Conservation (phyloP, 92 coral and sea anemone genomes). For the Epizoanthus ramosus region DNA sequence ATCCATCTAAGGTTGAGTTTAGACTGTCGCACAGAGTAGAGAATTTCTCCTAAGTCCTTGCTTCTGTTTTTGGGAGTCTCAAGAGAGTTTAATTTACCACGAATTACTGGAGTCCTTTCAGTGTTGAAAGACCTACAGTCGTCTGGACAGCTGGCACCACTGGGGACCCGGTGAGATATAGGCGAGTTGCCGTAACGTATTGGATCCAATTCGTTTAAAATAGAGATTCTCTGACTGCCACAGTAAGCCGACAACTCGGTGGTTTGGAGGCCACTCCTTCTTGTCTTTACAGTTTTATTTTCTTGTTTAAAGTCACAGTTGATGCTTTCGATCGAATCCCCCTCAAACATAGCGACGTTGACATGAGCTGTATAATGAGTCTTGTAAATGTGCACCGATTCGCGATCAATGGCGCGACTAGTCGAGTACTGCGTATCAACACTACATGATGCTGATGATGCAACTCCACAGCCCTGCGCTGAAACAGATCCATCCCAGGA, state of each 20-base stretch:
- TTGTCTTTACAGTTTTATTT: neutral
- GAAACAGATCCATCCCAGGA: neutral
- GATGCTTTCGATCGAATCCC: neutral
- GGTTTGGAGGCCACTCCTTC: slow-evolving; percentile 13
- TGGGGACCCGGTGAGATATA: neutral
- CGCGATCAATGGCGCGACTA: neutral
- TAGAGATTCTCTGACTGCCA: neutral
- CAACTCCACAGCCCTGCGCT: neutral
- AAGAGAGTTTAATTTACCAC: neutral
- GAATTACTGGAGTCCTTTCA: neutral
- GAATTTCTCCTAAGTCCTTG: neutral
- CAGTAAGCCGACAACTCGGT: neutral
- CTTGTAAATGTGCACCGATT: neutral
- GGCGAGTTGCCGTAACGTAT: too few species aligned
- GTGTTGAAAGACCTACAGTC: neutral
- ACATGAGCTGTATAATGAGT: neutral
- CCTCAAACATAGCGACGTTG: neutral
- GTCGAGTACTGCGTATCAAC: neutral
- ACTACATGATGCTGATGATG: neutral
- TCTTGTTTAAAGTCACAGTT: neutral
- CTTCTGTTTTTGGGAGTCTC: neutral
- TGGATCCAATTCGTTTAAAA: neutral
- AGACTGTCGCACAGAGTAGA: neutral
- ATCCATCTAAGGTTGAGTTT: neutral
- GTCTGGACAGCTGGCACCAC: neutral